Percentiles rank a stretch among this genome's conserved stretches.
These are phyloP conservation scores for human (Homo sapiens) DNA, from an alignment of 2,113 vertebrate genomes.

Conservation along the genomic window DNA sequence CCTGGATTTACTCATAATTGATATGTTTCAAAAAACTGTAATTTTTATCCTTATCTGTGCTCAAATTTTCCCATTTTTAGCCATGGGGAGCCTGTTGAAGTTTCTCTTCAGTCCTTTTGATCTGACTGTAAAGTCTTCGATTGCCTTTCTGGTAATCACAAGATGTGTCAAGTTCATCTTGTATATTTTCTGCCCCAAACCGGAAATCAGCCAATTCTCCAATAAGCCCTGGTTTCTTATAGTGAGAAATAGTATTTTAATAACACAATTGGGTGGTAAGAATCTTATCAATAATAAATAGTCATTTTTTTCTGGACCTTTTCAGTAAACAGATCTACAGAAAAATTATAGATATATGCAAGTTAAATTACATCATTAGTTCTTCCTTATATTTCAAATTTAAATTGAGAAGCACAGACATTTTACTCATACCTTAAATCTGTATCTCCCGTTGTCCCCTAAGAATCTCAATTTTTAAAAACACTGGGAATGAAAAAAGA, in stretches of 20 bases:
- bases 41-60: not conserved
- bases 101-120: not conserved
- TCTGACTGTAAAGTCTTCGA: not conserved
- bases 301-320: not conserved
- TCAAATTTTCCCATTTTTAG: not conserved
- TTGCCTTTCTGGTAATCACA: not conserved
- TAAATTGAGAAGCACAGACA: not conserved
- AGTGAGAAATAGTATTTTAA: not conserved
- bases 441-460: not conserved
- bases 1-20: not conserved
- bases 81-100: not conserved
- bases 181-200: not conserved
- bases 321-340: not conserved
- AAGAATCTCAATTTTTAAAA: constrained; percentile 35
- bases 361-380: not conserved
- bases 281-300: not conserved
- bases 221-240: not conserved
- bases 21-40: not conserved
- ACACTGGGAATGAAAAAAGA: not conserved
- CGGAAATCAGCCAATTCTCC: not conserved
- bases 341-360: not conserved
- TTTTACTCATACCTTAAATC: not conserved
- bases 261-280: not conserved
- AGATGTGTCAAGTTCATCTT: not conserved
- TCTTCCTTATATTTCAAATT: not conserved